Percentiles rank a stretch among this genome's conserved stretches.
These are phyloP conservation scores for Heliornis fulica DNA, from an alignment of 2,113 vertebrate species.

Conservation along the genomic window DNA sequence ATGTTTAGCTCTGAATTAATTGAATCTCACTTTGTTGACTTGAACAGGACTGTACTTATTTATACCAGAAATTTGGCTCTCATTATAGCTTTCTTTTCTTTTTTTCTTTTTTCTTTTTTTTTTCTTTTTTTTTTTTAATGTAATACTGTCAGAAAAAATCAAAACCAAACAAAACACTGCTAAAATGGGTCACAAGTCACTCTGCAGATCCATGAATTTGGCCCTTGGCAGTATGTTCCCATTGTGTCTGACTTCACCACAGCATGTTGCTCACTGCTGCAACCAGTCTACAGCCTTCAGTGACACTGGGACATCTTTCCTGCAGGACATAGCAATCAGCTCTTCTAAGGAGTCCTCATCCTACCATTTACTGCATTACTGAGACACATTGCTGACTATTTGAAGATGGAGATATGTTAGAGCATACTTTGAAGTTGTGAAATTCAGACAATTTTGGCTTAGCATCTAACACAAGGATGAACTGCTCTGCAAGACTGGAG, in stretches of 20 bases:
- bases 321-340: background rate
- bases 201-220: conserved; percentile 11
- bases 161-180: conserved; percentile 35
- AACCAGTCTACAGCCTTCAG: background rate
- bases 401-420: background rate
- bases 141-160: conserved; percentile 20
- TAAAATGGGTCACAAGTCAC: conserved; percentile 20
- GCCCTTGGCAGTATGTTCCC: background rate
- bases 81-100: background rate
- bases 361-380: background rate
- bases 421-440: background rate
- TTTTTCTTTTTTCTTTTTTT: background rate
- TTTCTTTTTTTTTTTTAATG: background rate
- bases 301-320: background rate
- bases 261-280: conserved; percentile 1
- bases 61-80: background rate
- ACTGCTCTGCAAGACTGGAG: background rate
- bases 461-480: background rate
- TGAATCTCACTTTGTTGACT: background rate
- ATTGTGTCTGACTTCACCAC: conserved; percentile 23
- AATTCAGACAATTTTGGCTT: background rate
- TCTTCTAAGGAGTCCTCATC: background rate
- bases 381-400: background rate
- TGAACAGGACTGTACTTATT: background rate
- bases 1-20: background rate